Evolutionary conservation across 2,888 invertebrate genomes (phyloP), one percentile per base, ranked within the genome.

Genomic region (Tenthredo distinguenda): DNA sequence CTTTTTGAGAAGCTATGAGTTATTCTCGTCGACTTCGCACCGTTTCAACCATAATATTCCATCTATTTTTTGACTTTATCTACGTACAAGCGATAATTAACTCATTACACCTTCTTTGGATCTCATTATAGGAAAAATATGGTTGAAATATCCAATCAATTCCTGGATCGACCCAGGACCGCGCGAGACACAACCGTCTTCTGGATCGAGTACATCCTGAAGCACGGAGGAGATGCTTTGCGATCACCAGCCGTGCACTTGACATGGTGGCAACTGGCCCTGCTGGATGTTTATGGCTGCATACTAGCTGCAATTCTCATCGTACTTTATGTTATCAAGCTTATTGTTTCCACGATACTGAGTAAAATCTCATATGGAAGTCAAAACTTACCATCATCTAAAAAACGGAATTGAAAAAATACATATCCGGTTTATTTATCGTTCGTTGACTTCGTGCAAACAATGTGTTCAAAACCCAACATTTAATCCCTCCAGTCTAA

Each of bases 171-270:
- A 77, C 92, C 92, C 0, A 85, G 88, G 85, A 90, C 71, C 34
- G 85, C 91, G 0, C 84, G 89, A 85, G 90, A 91, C 4, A 89
- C 88, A 0, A 90, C 91, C 0, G 40, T 87, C 18, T 91, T 87
- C 50, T 92, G 92, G 92, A 86, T 91, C 31, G 92, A 91, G 86
- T 92, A 91, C 76, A 88, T 92, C 15, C 88, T 91, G 65, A 89
- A 89, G 87, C 89, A 92, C 74, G 92, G 92, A 0, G 87, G 86
- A 1, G 74, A 90, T 81, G 85, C 86, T 2, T 85, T 92, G 10
- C 88, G 86, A 87, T 90, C 91, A 1, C 88, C 90, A 10, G 88
- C 89, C 0, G 83, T 90, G 40, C 85, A 90, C 4, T 88, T 93
- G 6, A 34, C 87, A 0, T 91, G 91, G 91, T 92, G 91, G 87